Conservation (phyloP, 2,797 vertebrate species). For the Danio jaintianensis region DNA sequence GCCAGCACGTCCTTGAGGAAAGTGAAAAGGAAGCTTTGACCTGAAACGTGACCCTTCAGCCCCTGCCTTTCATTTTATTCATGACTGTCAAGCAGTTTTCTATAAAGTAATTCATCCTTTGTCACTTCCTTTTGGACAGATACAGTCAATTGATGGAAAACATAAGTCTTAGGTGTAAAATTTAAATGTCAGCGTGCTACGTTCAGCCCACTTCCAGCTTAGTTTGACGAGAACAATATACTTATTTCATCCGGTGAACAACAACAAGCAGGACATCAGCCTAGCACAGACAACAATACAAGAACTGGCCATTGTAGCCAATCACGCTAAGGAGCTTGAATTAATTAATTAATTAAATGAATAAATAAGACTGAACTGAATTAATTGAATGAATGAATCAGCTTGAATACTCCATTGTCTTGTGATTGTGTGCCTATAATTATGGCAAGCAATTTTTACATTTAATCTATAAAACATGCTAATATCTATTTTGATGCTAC, state of each 20-base stretch:
- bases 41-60: background rate
- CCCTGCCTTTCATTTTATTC: background rate
- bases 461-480: too few relatives aligned
- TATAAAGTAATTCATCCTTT: slow-evolving; percentile 28
- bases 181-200: slow-evolving; percentile 47
- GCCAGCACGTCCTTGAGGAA: background rate
- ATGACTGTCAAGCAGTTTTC: background rate
- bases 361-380: slow-evolving; percentile 2
- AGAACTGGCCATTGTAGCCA: background rate
- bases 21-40: background rate
- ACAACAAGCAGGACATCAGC: slow-evolving; percentile 50
- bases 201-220: slow-evolving; percentile 62
- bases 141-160: slow-evolving; percentile 60
- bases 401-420: too few relatives aligned
- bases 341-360: background rate
- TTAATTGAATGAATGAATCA: background rate
- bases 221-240: slow-evolving; percentile 68
- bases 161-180: slow-evolving; percentile 59
- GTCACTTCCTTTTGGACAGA: slow-evolving; percentile 58
- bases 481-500: too few relatives aligned
- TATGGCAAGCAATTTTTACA: too few relatives aligned
- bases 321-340: background rate
- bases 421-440: too few relatives aligned
- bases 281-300: slow-evolving; percentile 52
- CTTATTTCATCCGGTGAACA: slow-evolving; percentile 57